Evolutionary conservation across 2,888 invertebrate species (phyloP).

Genomic region (Dasysyrphus tricinctus): DNA sequence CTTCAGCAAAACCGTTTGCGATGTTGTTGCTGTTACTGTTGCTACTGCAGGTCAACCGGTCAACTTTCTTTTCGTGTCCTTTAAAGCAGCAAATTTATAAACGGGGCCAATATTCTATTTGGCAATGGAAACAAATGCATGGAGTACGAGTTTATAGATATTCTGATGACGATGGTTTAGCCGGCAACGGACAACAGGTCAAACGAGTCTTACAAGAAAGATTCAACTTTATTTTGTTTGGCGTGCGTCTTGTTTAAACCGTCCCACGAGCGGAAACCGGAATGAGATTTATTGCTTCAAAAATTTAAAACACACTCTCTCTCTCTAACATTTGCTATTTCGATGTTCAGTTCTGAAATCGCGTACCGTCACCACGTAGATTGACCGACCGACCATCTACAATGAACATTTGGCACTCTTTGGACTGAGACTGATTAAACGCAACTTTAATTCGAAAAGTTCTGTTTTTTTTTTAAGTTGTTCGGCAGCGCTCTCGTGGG

Average conservation of each 20-base stretch:
- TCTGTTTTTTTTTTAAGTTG: slow-evolving; percentile 40
- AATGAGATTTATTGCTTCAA: slow-evolving; percentile 56
- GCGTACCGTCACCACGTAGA: slow-evolving; percentile 36
- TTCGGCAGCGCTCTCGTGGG: slow-evolving; percentile 5
- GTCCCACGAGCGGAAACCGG: slow-evolving; percentile 58
- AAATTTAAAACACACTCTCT: slow-evolving; percentile 15
- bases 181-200: slow-evolving; percentile 60
- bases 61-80: slow-evolving; percentile 38
- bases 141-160: slow-evolving; percentile 31
- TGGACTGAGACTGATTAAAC: slow-evolving; percentile 55
- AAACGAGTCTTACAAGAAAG: slow-evolving; percentile 43
- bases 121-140: slow-evolving; percentile 50
- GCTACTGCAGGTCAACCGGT: slow-evolving; percentile 55
- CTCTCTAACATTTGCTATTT: slow-evolving; percentile 22
- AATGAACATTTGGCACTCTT: slow-evolving; percentile 64
- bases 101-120: slow-evolving; percentile 30
- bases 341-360: slow-evolving; percentile 21
- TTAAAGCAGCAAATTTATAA: background rate
- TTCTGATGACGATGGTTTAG: slow-evolving; percentile 40
- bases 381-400: slow-evolving; percentile 40
- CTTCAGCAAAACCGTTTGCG: slow-evolving; percentile 11
- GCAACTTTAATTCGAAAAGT: slow-evolving; percentile 52
- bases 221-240: slow-evolving; percentile 5
- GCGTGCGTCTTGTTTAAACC: background rate
- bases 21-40: slow-evolving; percentile 13